Base-by-base conservation (phyloP, 2,888 invertebrate genomes). In the Ectemnius lituratus region DNA sequence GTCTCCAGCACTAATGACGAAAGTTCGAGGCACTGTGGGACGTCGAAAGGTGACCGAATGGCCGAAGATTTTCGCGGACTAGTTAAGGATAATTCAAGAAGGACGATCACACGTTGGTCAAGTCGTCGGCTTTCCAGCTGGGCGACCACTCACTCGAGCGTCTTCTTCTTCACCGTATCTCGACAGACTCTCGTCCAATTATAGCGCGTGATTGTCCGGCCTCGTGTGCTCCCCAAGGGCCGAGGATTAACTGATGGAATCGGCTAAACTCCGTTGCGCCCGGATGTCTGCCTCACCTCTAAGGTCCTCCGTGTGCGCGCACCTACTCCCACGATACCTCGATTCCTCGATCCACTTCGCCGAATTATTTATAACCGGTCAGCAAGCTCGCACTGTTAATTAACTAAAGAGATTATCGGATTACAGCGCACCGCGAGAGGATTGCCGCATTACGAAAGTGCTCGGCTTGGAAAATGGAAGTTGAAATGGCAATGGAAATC, bases 131-230 rank as follows among this genome's bases (percentile, higher is more conserved):
- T 28, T 52, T 49, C n/a, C n/a, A 52, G n/a, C 52, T 0, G n/a
- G 16, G 5, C 52, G 16, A 14, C 4, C n/a, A 72, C 73, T 3
- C 49, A 49, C 11, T 18, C 66, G 67, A 77, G 66, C 79, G 77
- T n/a, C 20, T 1, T 79, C 81, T 84, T 79, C 81, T 84, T 81
- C 81, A 84, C 78, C 71, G 75, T 73, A 23, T 78, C 81, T 84
- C 80, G 75, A 87, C 85, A 76, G 84, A 71, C 88, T 86, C 87
- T 89, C 77, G 88, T 86, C 88, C 88, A 89, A 89, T 89, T 89
- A 88, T 84, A 78, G 80, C 13, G 49, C 70, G 83, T 85, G 88
- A 88, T 88, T 89, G 88, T 88, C 79, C 83, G 84, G 82, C 81
- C 83, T 86, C 82, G 73, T 80, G n/a, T 27, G 20, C 45, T 83